Evolutionary conservation across 2,888 invertebrate species (phyloP).

Genomic region (Eristalis intricaria): DNA sequence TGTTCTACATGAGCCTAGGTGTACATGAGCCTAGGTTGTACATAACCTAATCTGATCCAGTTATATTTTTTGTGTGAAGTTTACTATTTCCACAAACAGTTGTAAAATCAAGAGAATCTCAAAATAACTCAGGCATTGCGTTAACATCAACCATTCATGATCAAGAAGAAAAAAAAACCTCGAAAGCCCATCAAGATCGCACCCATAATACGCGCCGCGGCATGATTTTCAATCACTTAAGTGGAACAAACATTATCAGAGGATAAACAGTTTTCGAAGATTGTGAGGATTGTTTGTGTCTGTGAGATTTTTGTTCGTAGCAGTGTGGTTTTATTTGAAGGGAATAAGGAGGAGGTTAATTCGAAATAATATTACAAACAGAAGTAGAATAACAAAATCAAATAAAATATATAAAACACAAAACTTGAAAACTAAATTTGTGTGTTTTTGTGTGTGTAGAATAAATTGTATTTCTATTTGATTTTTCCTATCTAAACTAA

Average conservation of each 20-base stretch:
- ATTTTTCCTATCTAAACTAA: slow-evolving; percentile 24
- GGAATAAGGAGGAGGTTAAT: slow-evolving; percentile 16
- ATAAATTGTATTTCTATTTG: slow-evolving; percentile 7
- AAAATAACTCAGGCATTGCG: too few species aligned
- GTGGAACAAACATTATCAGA: background rate
- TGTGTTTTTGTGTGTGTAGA: slow-evolving; percentile 21
- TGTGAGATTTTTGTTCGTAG: slow-evolving; percentile 2
- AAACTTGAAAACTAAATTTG: background rate
- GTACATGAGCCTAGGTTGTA: too few species aligned
- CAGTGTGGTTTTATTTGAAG: slow-evolving; percentile 2
- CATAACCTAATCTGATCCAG: too few species aligned
- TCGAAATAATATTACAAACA: background rate
- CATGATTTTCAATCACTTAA: background rate
- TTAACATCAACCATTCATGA: too few species aligned
- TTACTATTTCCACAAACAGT: too few species aligned
- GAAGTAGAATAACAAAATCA: background rate
- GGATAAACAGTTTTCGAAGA: background rate
- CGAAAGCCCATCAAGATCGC: background rate
- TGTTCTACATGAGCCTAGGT: too few species aligned
- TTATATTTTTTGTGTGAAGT: too few species aligned
- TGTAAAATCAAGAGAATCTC: too few species aligned
- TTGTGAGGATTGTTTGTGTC: slow-evolving; percentile 1
- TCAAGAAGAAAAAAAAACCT: background rate
- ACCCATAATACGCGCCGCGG: background rate
- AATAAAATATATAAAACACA: background rate